Evolutionary conservation across 2,113 vertebrate genomes (phyloP).

Genomic region (Irena cyanogastra): DNA sequence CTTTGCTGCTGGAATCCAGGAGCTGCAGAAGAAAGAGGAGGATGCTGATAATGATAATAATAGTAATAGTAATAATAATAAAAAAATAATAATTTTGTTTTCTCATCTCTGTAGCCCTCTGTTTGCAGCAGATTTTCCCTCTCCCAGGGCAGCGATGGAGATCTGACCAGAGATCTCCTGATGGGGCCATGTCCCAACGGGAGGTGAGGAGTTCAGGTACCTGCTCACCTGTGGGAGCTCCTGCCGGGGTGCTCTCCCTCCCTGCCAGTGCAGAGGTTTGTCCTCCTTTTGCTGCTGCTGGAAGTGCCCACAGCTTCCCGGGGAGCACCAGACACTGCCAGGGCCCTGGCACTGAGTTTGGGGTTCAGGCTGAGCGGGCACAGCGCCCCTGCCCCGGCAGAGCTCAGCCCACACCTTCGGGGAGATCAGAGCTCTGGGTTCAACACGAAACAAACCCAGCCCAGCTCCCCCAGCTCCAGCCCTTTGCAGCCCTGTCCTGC

Average conservation of each 20-base stretch:
- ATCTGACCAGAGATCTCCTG: not conserved
- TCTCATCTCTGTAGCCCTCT: not conserved
- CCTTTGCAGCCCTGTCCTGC: not conserved
- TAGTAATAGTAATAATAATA: not conserved
- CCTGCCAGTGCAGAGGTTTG: fast-evolving
- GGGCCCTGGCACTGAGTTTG: fast-evolving
- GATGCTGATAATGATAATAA: fast-evolving
- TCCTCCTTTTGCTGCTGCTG: not conserved
- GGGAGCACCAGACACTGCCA: fast-evolving
- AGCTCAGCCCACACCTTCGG: not conserved
- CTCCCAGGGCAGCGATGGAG: not conserved
- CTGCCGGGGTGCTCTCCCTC: not conserved
- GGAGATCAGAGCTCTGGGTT: not conserved
- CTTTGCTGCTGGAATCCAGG: not conserved
- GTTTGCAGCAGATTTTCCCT: not conserved
- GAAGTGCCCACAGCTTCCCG: fast-evolving
- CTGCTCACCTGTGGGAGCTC: fast-evolving
- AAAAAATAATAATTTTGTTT: too few species aligned
- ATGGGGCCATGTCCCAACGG: fast-evolving
- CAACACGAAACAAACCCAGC: fast-evolving
- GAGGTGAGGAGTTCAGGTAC: not conserved
- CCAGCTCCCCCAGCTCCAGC: not conserved
- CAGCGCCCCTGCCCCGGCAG: fast-evolving
- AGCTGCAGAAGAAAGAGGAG: not conserved
- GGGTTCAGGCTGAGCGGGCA: not conserved